Evolutionary conservation across 2,113 vertebrate species (phyloP).

Genomic region (Mesembrinibis cayennensis): DNA sequence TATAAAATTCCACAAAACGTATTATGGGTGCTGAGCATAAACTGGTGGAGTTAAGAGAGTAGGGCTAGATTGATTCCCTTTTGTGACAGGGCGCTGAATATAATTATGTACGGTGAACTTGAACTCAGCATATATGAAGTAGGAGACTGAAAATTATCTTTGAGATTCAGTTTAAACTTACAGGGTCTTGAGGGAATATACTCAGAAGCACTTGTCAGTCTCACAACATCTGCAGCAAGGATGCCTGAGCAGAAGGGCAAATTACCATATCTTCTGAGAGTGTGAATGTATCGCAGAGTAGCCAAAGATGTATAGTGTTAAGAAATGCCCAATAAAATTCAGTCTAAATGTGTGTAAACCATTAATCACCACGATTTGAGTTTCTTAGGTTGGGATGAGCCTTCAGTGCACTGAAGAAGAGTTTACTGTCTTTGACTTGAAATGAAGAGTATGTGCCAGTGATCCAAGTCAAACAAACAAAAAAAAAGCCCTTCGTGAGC

Average conservation of each 20-base stretch:
- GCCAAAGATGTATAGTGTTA: not conserved
- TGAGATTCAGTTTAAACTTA: conserved; percentile 35
- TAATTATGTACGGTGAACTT: conserved; percentile 36
- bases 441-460: conserved; percentile 33
- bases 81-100: not conserved
- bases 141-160: conserved; percentile 27
- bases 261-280: conserved; percentile 24
- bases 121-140: conserved; percentile 5
- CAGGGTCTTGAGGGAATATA: not conserved
- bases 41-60: not conserved
- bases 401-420: not conserved
- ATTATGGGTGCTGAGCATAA: not conserved
- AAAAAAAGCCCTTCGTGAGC: not conserved
- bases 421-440: conserved; percentile 18
- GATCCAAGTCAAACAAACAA: not conserved
- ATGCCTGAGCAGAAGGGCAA: conserved; percentile 28
- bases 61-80: not conserved
- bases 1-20: not conserved
- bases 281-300: not conserved
- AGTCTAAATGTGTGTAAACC: not conserved
- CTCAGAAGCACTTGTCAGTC: conserved; percentile 26
- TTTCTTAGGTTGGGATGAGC: not conserved
- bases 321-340: conserved; percentile 30
- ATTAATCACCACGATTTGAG: not conserved
- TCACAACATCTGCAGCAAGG: conserved; percentile 35